Conservation (phyloP, 1,140 invertebrate genomes). For the Aphelenchoides fujianensis region DNA sequence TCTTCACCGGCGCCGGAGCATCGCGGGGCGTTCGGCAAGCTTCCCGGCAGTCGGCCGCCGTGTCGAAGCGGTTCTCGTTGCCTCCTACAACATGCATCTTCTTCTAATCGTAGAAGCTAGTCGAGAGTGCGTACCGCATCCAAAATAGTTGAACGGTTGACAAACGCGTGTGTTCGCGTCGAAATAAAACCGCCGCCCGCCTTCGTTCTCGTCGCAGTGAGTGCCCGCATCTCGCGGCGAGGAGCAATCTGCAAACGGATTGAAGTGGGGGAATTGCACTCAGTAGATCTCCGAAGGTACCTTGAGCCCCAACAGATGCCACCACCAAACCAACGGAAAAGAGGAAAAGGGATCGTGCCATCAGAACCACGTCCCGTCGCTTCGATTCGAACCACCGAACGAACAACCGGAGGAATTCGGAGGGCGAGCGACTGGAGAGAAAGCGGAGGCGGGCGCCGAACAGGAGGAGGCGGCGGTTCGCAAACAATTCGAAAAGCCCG, state of each 20-base stretch:
- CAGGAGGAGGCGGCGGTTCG: no score
- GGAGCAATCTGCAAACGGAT: constrained; percentile 27
- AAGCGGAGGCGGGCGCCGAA: no score
- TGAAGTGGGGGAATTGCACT: no score
- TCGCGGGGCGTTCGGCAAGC: constrained; percentile 19
- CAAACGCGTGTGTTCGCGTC: constrained; percentile 35
- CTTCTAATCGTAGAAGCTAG: constrained; percentile 3
- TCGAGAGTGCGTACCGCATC: constrained; percentile 6
- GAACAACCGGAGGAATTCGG: no score
- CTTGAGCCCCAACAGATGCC: no score
- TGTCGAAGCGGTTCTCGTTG: constrained; percentile 31
- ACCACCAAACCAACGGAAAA: no score
- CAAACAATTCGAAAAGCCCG: no score
- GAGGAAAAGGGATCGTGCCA: no score
- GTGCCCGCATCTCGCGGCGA: constrained; percentile 23
- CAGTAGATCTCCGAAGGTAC: no score
- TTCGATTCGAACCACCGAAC: no score
- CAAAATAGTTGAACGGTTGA: constrained; percentile 35
- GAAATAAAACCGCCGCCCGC: constrained; percentile 28
- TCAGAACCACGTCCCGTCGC: no score
- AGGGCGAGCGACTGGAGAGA: no score
- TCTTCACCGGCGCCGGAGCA: constrained; percentile 9
- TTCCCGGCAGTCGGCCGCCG: constrained; percentile 27
- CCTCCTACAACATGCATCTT: constrained; percentile 21
- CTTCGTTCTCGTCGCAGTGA: constrained; percentile 18